Conservation (phyloP, 1,140 invertebrate genomes). For the Atta texana region DNA sequence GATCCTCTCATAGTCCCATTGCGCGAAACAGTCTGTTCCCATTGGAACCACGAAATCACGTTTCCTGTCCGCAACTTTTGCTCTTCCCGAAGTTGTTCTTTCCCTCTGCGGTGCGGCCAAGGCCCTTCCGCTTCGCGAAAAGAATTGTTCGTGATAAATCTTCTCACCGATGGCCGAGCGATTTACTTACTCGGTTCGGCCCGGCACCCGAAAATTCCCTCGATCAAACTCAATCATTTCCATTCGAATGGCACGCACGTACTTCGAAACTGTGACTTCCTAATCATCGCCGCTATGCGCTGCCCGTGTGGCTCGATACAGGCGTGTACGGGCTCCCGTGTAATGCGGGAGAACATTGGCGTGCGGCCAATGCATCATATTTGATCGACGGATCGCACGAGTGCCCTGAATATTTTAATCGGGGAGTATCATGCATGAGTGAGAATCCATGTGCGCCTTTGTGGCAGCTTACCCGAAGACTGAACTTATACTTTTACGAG, state of each 20-base stretch:
- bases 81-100: constrained; percentile 71
- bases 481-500: constrained; percentile 6
- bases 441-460: constrained; percentile 40
- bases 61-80: constrained; percentile 75
- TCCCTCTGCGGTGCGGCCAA: constrained; percentile 1
- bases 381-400: constrained; percentile 61
- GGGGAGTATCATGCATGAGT: constrained; percentile 18
- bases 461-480: neutral
- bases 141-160: constrained; percentile 76
- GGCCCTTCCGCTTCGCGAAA: constrained; percentile 43
- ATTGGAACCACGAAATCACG: constrained; percentile 78
- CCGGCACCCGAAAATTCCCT: constrained; percentile 62
- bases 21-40: constrained; percentile 70
- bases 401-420: constrained; percentile 54
- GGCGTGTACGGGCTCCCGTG: constrained; percentile 16
- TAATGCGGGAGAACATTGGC: constrained; percentile 55
- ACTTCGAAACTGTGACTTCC: constrained; percentile 62
- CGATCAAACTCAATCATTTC: constrained; percentile 77
- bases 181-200: constrained; percentile 74
- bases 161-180: constrained; percentile 66
- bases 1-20: neutral
- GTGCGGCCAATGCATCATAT: constrained; percentile 57
- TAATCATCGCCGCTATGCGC: constrained; percentile 48
- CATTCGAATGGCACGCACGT: constrained; percentile 67
- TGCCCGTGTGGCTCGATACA: constrained; percentile 39